Evolutionary conservation across 2,113 vertebrate species (phyloP).

Genomic region (Sorex fumeus): DNA sequence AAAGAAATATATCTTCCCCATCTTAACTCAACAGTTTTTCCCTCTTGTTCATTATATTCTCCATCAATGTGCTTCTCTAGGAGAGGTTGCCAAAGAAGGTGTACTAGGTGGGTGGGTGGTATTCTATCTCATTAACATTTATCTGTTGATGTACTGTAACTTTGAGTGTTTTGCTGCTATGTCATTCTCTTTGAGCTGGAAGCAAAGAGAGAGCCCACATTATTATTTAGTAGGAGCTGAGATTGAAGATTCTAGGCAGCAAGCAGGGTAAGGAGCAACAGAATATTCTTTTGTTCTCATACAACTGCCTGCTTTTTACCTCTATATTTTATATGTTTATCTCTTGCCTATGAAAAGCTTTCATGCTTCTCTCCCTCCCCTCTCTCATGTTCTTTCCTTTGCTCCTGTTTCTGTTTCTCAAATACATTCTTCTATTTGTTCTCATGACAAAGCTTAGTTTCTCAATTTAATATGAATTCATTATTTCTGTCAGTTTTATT

Average conservation of each 20-base stretch:
- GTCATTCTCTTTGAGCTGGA: slow-evolving; percentile 76
- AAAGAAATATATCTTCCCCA: slow-evolving; percentile 39
- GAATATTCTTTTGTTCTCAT: slow-evolving; percentile 68
- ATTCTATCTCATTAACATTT: slow-evolving; percentile 64
- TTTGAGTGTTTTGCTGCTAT: slow-evolving; percentile 74
- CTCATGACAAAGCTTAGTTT: neutral
- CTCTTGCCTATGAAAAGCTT: slow-evolving; percentile 59
- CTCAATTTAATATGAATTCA: slow-evolving; percentile 62
- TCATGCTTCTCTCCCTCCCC: slow-evolving; percentile 43
- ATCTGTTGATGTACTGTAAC: slow-evolving; percentile 64
- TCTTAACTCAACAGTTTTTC: slow-evolving; percentile 40
- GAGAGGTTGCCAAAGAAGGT: slow-evolving; percentile 50
- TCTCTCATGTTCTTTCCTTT: slow-evolving; percentile 50
- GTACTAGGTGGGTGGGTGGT: neutral
- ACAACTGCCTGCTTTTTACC: slow-evolving; percentile 69
- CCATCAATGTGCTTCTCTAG: slow-evolving; percentile 56
- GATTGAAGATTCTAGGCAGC: slow-evolving; percentile 67
- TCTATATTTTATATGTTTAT: slow-evolving; percentile 67
- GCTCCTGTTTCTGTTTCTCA: slow-evolving; percentile 60
- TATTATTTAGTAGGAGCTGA: slow-evolving; percentile 75
- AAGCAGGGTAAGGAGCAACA: slow-evolving; percentile 61
- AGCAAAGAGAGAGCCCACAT: slow-evolving; percentile 72
- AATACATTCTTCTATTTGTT: slow-evolving; percentile 30
- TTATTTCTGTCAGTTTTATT: slow-evolving; percentile 65
- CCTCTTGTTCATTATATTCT: slow-evolving; percentile 66